These are phyloP conservation scores for Pheosia gnoma DNA, from an alignment of 2,888 invertebrate genomes.

Conservation along the genomic window DNA sequence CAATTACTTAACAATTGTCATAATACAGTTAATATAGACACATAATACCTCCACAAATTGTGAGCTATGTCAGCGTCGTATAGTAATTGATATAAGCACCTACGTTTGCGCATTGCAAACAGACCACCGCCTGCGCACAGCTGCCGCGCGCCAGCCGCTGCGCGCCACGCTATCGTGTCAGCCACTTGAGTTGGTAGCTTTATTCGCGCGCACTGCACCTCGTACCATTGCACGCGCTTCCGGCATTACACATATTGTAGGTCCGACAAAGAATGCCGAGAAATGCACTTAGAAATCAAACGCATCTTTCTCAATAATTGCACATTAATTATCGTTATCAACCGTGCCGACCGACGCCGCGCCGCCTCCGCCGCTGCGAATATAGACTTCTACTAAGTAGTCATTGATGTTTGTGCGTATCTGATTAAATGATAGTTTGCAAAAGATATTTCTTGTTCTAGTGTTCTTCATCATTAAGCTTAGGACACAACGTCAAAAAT, in stretches of 20 bases:
- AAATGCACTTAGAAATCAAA: constrained; percentile 4
- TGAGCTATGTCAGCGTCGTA: not conserved
- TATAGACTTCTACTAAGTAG: not conserved
- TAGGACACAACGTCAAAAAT: no score
- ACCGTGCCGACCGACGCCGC: no score
- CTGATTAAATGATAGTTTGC: not conserved
- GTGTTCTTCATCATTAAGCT: no score
- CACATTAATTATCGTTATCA: constrained; percentile 7
- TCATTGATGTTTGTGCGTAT: not conserved
- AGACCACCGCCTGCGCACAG: constrained; percentile 41
- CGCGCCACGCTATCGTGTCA: constrained; percentile 42
- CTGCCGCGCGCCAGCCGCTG: constrained; percentile 42
- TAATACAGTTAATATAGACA: no score
- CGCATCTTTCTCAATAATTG: constrained; percentile 7
- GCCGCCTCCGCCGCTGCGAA: not conserved
- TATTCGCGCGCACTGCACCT: constrained; percentile 35
- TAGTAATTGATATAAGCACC: constrained; percentile 1
- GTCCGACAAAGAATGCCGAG: constrained; percentile 3
- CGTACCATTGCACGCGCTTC: constrained; percentile 44
- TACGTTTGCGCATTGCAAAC: constrained; percentile 10
- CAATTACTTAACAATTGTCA: no score
- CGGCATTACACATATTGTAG: constrained; percentile 31
- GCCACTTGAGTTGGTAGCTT: constrained; percentile 52
- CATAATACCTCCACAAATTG: not conserved
- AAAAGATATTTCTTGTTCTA: no score